phyloP scores from a whole-genome alignment of 2,888 invertebrate species.

The Candidula unifasciata region DNA sequence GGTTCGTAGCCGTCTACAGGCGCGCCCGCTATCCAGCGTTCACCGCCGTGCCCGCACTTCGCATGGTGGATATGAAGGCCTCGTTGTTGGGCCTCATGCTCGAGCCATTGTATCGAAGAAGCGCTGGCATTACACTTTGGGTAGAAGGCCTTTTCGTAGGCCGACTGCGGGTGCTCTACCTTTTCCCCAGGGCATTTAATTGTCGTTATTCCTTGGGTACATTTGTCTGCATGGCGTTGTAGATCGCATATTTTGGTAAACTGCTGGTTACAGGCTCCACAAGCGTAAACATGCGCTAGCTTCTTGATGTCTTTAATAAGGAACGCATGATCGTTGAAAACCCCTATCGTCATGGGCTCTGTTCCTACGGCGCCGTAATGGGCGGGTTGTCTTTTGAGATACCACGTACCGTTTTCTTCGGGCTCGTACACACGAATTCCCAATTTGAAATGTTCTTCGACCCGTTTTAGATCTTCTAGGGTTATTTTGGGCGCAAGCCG shows the following conservation, averaged over 20 bases:
- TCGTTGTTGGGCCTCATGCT: neutral
- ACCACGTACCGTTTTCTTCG: neutral
- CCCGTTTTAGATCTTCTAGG: neutral
- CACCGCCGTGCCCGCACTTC: neutral
- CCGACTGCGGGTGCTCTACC: neutral
- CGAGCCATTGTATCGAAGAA: neutral
- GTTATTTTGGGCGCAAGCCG: neutral
- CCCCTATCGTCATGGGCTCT: neutral
- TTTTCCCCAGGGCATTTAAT: neutral
- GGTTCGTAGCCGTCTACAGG: neutral
- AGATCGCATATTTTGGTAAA: neutral
- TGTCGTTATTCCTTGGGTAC: neutral
- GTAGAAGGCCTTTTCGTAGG: slow-evolving; percentile 2
- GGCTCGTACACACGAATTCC: slow-evolving; percentile 15
- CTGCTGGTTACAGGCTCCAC: too few species aligned
- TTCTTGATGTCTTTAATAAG: neutral
- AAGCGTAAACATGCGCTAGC: neutral
- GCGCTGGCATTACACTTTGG: neutral
- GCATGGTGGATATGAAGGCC: neutral
- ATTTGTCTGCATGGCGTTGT: neutral
- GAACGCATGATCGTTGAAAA: neutral
- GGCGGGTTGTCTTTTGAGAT: neutral
- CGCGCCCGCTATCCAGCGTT: neutral
- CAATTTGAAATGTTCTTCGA: neutral
- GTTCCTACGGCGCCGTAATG: neutral